Evolutionary conservation across 2,888 invertebrate genomes (phyloP).

Genomic region (Limnephilus marmoratus): DNA sequence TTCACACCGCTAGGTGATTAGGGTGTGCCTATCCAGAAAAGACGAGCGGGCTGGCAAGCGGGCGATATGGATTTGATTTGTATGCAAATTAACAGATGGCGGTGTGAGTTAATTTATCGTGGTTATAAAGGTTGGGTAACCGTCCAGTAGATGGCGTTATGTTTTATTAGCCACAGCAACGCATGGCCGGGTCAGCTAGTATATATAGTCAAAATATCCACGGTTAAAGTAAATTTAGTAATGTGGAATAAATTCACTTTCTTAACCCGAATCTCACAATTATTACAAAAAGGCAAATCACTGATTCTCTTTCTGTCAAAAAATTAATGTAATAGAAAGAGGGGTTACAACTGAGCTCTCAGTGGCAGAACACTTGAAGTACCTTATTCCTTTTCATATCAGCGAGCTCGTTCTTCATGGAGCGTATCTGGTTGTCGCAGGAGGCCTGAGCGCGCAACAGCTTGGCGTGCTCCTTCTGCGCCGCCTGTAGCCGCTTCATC

Average conservation of each 20-base stretch:
- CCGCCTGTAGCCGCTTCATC: slow-evolving; percentile 88
- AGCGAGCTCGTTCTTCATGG: slow-evolving; percentile 84
- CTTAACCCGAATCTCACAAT: too few relatives aligned
- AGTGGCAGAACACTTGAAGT: neutral
- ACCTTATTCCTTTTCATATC: slow-evolving; percentile 93
- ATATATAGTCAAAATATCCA: neutral
- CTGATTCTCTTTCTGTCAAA: neutral
- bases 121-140: too few relatives aligned
- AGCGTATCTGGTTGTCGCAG: slow-evolving; percentile 85
- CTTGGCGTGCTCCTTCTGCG: slow-evolving; percentile 92
- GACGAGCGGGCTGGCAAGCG: too few relatives aligned
- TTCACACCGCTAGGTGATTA: too few relatives aligned
- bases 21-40: too few relatives aligned
- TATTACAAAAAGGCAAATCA: neutral
- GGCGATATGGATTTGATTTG: too few relatives aligned
- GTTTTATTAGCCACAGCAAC: too few relatives aligned
- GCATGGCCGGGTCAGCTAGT: too few relatives aligned
- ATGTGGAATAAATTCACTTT: neutral
- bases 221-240: neutral
- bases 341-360: neutral
- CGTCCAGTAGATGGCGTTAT: too few relatives aligned
- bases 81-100: too few relatives aligned
- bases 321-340: neutral
- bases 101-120: too few relatives aligned
- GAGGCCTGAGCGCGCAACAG: slow-evolving; percentile 88